A percentile compares a stretch with the other conserved stretches of the same genome.
These are phyloP conservation scores for Cephus nigrinus DNA, from an alignment of 2,888 invertebrate species.

Conservation along the genomic window DNA sequence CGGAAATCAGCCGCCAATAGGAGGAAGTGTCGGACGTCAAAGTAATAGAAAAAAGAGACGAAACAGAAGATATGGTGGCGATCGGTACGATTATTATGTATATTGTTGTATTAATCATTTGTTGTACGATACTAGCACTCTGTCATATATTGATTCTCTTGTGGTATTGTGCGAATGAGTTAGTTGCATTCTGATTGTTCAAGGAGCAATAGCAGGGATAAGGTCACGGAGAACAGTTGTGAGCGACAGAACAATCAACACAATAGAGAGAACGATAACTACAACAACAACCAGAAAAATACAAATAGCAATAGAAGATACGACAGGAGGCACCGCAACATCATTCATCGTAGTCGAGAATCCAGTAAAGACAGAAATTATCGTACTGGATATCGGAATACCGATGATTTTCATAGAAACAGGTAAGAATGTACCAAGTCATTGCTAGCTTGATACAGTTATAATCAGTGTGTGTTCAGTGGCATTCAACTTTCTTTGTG, in stretches of 20 bases:
- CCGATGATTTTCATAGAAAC: slow-evolving; percentile 54
- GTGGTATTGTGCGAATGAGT: background rate
- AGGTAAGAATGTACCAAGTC: slow-evolving; percentile 34
- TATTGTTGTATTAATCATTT: background rate
- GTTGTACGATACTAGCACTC: background rate
- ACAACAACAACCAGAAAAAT: slow-evolving; percentile 54
- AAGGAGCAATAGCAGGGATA: slow-evolving; percentile 57
- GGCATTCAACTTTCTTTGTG: background rate
- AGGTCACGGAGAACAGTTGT: slow-evolving; percentile 52
- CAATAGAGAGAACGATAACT: slow-evolving; percentile 59
- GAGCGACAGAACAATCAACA: slow-evolving; percentile 62
- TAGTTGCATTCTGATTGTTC: slow-evolving; percentile 7
- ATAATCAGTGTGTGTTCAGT: background rate
- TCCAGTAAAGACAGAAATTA: slow-evolving; percentile 66
- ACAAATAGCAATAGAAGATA: slow-evolving; percentile 46
- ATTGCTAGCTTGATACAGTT: background rate
- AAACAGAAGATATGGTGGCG: slow-evolving; percentile 34
- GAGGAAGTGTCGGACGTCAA: slow-evolving; percentile 55
- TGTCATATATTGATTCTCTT: background rate
- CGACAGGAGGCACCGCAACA: slow-evolving; percentile 50
- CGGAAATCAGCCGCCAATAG: slow-evolving; percentile 36
- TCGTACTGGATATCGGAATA: slow-evolving; percentile 49
- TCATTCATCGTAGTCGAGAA: slow-evolving; percentile 63
- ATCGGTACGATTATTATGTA: slow-evolving; percentile 38
- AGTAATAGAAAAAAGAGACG: slow-evolving; percentile 66